Evolutionary conservation across 2,797 vertebrate species (phyloP).

Genomic region (Alcedo atthis): DNA sequence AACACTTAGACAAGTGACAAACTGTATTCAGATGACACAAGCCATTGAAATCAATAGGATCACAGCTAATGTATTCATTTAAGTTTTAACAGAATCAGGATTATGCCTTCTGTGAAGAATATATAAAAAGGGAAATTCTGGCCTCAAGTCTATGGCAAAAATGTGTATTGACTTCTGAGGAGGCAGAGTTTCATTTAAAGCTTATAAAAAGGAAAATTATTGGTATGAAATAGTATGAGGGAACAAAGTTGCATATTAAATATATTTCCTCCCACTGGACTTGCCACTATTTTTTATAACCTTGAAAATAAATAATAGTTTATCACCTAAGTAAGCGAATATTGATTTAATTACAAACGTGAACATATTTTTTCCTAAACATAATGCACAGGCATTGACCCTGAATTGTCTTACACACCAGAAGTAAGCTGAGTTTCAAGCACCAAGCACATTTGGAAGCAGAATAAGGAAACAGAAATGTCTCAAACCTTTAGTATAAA

Average conservation of each 20-base stretch:
- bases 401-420: slow-evolving; percentile 38
- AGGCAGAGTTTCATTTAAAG: not conserved
- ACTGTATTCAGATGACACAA: slow-evolving; percentile 1
- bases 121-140: not conserved
- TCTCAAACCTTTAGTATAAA: slow-evolving; percentile 62
- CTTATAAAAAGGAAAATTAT: slow-evolving; percentile 1
- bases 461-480: slow-evolving; percentile 5
- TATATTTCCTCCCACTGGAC: not conserved
- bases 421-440: slow-evolving; percentile 6
- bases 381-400: slow-evolving; percentile 30
- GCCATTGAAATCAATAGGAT: not conserved
- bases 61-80: slow-evolving; percentile 8
- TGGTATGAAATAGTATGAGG: not conserved
- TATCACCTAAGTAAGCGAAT: not conserved
- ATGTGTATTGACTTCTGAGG: not conserved
- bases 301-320: slow-evolving; percentile 11
- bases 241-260: not conserved
- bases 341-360: slow-evolving; percentile 44
- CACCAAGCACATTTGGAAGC: not conserved
- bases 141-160: not conserved
- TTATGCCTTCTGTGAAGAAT: not conserved
- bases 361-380: slow-evolving; percentile 3
- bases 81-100: not conserved
- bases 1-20: not conserved
- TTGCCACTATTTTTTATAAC: slow-evolving; percentile 1